Base-by-base conservation (phyloP, 2,113 vertebrate genomes). In the Zosterops borbonicus region DNA sequence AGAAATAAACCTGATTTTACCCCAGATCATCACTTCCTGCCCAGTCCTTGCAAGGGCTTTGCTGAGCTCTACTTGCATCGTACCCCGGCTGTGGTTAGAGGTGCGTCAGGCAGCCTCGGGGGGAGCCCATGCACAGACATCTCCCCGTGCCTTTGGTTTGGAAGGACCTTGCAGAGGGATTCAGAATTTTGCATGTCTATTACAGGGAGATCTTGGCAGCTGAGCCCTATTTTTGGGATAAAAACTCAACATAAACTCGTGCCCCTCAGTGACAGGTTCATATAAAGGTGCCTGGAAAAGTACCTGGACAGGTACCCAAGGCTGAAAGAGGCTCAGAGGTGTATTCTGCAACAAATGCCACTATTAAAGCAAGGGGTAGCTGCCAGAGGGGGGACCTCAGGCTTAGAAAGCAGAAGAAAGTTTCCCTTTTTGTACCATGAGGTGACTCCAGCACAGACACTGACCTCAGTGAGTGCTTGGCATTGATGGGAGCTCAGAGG, bases 1-100 rank as follows among this genome's bases (percentile, higher is more conserved):
- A 52, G 49, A 70, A 91, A 92, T 19, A 27, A 83, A 85, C 19
- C 21, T 14, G 42, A 39, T 69, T 94, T 88, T 91, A 70, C 14
- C 13, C 29, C 23, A 59, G 64, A 70, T 83, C 50, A 50, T 12
- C 42, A 27, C 29, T 85, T 90, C 44, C 44, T 67, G 39, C 22
- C 27, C 68, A 44, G 2, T 16, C 56, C 27, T 81, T 86, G 27
- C 33, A 22, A 55, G 33, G 6, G 27, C 14, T 67, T 55, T 74
- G 50, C 65, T 70, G 75, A 62, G 28, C 42, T 63, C 3, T 0
- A 5, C 29, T 41, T 31, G 64, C 14, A 1, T 24, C 0, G 1
- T 27, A 53, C 14, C 74, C 35, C 7, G 0, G 41, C 52, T 74
- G 68, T 29, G 70, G 75, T 1, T 62, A 28, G 68, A 88, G 75